Evolutionary conservation across 2,113 vertebrate genomes (phyloP).

Genomic region (Toxotes chatareus): DNA sequence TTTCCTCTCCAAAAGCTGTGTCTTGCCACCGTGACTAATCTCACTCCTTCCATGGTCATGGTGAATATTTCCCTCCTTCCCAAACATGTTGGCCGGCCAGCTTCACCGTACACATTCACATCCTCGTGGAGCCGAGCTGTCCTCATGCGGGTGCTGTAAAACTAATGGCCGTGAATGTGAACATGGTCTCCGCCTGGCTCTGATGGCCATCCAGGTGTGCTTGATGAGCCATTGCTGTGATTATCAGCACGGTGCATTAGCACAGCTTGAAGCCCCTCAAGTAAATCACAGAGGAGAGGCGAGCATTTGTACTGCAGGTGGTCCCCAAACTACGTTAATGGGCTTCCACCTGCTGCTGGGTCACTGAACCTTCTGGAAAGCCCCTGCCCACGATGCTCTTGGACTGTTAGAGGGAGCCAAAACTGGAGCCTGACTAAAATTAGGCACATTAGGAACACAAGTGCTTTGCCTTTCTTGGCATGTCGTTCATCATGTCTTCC

Average conservation of each 20-base stretch:
- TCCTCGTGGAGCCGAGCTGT: slow-evolving; percentile 22
- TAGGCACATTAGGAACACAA: slow-evolving; percentile 59
- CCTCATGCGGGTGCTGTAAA: slow-evolving; percentile 67
- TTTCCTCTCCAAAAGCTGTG: slow-evolving; percentile 41
- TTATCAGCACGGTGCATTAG: slow-evolving; percentile 79
- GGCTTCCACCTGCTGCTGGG: slow-evolving; percentile 80
- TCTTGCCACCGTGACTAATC: slow-evolving; percentile 57
- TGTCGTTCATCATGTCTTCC: slow-evolving; percentile 64
- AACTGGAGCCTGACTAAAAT: slow-evolving; percentile 53
- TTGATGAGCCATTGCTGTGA: slow-evolving; percentile 83
- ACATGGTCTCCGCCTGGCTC: slow-evolving; percentile 71
- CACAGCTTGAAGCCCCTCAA: slow-evolving; percentile 76
- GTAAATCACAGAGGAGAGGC: slow-evolving; percentile 75
- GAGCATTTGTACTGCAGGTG: slow-evolving; percentile 73
- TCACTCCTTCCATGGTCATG: slow-evolving; percentile 41
- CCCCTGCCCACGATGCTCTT: slow-evolving; percentile 41
- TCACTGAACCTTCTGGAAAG: slow-evolving; percentile 77
- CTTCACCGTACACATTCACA: slow-evolving; percentile 13
- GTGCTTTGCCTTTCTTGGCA: slow-evolving; percentile 51
- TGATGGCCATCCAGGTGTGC: slow-evolving; percentile 80
- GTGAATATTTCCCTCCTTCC: slow-evolving; percentile 31
- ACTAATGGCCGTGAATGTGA: slow-evolving; percentile 80
- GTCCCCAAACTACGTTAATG: slow-evolving; percentile 79
- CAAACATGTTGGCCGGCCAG: slow-evolving; percentile 26
- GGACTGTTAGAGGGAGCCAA: slow-evolving; percentile 43